Percentiles rank a stretch among this genome's conserved stretches.
These are phyloP conservation scores for Aurelia sp. DNA, from an alignment of 30 jellyfish, hydroid and myxozoan species.

Conservation along the genomic window DNA sequence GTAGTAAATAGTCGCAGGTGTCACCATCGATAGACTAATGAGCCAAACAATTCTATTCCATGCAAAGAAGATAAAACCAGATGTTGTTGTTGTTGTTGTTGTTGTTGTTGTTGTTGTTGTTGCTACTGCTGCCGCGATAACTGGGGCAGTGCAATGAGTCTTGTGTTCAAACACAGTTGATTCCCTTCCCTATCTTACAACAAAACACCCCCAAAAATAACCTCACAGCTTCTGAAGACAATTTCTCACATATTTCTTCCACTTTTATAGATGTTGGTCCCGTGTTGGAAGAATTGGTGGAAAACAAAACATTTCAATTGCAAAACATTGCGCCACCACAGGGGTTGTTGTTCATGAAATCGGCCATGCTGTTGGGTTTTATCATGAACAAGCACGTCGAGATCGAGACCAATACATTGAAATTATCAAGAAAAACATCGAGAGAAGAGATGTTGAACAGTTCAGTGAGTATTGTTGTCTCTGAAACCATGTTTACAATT, in stretches of 20 bases:
- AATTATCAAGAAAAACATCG: conserved; percentile 72
- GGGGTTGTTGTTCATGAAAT: conserved; percentile 96
- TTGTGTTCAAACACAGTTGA: background rate
- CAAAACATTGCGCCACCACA: conserved; percentile 74
- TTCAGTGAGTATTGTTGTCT: conserved; percentile 81
- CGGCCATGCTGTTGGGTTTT: conserved; percentile 98
- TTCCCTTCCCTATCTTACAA: too few species aligned
- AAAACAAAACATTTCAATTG: conserved; percentile 89
- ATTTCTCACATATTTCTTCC: background rate
- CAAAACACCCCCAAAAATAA: too few species aligned
- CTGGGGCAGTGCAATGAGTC: too few species aligned
- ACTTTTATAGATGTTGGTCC: conserved; percentile 88
- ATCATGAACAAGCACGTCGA: conserved; percentile 96
- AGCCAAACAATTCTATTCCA: too few species aligned
- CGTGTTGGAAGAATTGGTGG: conserved; percentile 89
- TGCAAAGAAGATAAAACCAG: too few species aligned
- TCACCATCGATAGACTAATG: too few species aligned
- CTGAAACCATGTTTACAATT: background rate
- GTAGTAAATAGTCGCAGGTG: too few species aligned
- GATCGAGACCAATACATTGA: conserved; percentile 86
- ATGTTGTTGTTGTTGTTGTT: background rate
- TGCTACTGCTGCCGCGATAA: too few species aligned
- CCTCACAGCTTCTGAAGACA: too few species aligned
- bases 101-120: background rate
- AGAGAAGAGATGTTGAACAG: conserved; percentile 58